Evolutionary conservation across 92 coral and sea anemone genomes (phyloP).

Genomic region (Epizoanthus fatuus): DNA sequence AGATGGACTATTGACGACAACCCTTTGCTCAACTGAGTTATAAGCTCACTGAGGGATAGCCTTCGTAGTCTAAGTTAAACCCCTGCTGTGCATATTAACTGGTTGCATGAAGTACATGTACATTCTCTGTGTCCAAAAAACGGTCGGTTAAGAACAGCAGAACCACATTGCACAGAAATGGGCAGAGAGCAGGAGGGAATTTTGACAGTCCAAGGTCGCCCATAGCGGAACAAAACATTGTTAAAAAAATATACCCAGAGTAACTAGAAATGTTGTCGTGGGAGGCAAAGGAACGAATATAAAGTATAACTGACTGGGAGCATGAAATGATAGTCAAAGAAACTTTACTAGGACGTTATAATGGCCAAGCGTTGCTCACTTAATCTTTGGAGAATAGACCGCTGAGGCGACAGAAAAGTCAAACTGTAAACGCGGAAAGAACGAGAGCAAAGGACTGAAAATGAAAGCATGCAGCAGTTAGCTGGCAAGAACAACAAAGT

Average conservation of each 20-base stretch:
- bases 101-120: not conserved
- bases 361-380: no score
- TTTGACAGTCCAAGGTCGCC: no score
- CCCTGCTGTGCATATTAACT: not conserved
- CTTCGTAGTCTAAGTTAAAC: not conserved
- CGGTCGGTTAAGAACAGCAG: not conserved
- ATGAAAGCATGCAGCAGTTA: not conserved
- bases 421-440: not conserved
- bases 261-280: no score
- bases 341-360: no score
- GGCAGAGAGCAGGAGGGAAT: no score
- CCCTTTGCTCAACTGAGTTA: conserved; percentile 32
- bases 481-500: not conserved
- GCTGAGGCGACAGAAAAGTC: not conserved
- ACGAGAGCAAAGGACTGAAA: not conserved
- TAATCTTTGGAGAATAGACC: not conserved
- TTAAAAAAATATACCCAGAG: no score
- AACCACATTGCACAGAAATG: no score
- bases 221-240: no score
- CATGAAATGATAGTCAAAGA: no score
- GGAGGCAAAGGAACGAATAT: no score
- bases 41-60: not conserved
- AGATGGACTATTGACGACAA: conserved; percentile 24
- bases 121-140: not conserved
- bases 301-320: no score